Evolutionary conservation across 2,797 vertebrate species (phyloP), one percentile per base, ranked within the genome.

Genomic region (Hydrophis major): DNA sequence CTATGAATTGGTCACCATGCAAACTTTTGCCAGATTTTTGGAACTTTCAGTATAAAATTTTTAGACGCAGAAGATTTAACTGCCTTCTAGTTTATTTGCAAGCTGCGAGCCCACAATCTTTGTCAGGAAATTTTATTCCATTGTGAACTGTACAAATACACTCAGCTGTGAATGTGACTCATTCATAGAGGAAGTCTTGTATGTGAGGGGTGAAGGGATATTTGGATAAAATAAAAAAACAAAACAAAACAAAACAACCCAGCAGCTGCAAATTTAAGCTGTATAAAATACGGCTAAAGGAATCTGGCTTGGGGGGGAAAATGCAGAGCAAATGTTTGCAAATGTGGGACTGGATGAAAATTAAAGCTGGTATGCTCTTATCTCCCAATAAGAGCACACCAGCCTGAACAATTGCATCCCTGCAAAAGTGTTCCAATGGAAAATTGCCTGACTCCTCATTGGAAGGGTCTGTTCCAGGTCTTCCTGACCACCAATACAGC

Each of bases 1-100:
- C 96, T 99, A 99, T 89, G 98, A 99, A 97, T 98, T 99, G 12
- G 12, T 55, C 55, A 20, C 14, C 57, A 57, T 99, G 95, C 55
- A n/a, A 96, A 97, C 97, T 97, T 96, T 86, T 97, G 97, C 97
- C 98, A 98, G 97, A 97, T 96, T 97, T 97, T 96, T 98, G 97
- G 97, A 98, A 97, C 97, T 98, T 66, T 97, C 97, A 96, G 96
- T 98, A 97, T 98, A 98, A 97, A 97, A 97, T 98, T 98, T 98
- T 97, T 98, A 98, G 97, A 98, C 97, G 97, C 95, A 97, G 61
- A 97, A 97, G 97, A 97, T 97, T 98, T 96, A 97, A 97, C 96
- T 97, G 97, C 95, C 98, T 98, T 98, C 93, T 97, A 97, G 97
- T 98, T 97, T 95, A 98, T 98, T 93, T 95, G 98, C 98, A 98